Conservation (phyloP, 2,888 invertebrate genomes). For the Orgyia antiqua region DNA sequence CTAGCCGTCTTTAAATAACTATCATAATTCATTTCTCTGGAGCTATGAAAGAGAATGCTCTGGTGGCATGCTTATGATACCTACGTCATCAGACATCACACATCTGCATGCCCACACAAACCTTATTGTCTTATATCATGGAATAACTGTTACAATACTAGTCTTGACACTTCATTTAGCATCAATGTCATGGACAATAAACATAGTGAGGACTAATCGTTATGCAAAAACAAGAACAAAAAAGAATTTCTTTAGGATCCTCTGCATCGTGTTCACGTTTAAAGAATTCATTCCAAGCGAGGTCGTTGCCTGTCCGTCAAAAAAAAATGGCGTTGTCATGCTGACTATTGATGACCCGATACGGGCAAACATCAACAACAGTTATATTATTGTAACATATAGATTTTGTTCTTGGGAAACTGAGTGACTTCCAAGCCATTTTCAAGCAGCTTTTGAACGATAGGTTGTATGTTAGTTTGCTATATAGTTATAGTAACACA, state of each 20-base stretch:
- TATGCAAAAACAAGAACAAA: slow-evolving; percentile 38
- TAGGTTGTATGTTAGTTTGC: too few species aligned
- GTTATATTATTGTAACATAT: slow-evolving; percentile 46
- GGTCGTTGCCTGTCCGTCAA: slow-evolving; percentile 57
- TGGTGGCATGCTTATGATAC: too few species aligned
- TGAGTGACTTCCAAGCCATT: neutral
- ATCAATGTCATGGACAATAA: slow-evolving; percentile 57
- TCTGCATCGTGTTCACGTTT: slow-evolving; percentile 33
- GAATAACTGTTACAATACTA: slow-evolving; percentile 31
- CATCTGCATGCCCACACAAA: too few species aligned
- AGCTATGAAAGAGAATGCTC: too few species aligned
- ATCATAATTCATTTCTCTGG: too few species aligned
- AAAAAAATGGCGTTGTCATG: slow-evolving; percentile 47
- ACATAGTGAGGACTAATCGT: slow-evolving; percentile 36
- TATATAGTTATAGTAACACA: too few species aligned
- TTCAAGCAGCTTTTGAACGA: too few species aligned
- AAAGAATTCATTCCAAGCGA: slow-evolving; percentile 22
- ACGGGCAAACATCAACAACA: slow-evolving; percentile 47
- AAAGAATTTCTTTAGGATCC: slow-evolving; percentile 31
- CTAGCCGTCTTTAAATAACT: too few species aligned
- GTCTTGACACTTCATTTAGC: slow-evolving; percentile 59
- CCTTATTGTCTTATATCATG: too few species aligned
- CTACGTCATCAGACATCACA: too few species aligned
- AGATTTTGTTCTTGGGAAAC: slow-evolving; percentile 6
- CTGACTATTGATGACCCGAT: slow-evolving; percentile 52